These are phyloP conservation scores for Arion vulgaris DNA, from an alignment of 1,140 invertebrate species.

Conservation along the genomic window DNA sequence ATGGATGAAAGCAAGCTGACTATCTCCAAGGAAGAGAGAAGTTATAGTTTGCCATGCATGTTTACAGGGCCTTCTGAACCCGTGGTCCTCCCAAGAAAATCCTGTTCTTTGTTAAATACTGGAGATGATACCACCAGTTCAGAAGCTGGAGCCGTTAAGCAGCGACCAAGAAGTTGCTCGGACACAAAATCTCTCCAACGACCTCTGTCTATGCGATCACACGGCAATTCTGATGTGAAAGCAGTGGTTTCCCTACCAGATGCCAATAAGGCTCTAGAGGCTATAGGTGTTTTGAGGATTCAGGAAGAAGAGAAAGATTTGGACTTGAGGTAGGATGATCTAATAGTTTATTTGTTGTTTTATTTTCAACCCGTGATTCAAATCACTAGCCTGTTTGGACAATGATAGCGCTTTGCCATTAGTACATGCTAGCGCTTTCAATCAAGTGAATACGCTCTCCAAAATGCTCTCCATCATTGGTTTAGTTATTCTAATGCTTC, in stretches of 20 bases:
- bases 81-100: background rate
- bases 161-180: conserved; percentile 40
- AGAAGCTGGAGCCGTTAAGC: conserved; percentile 3
- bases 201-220: too few relatives aligned
- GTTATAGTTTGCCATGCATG: conserved; percentile 46
- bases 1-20: conserved; percentile 42
- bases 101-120: background rate
- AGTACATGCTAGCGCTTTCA: too few relatives aligned
- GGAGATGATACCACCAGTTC: background rate
- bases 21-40: conserved; percentile 47
- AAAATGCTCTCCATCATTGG: too few relatives aligned
- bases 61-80: background rate
- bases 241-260: background rate
- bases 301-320: conserved; percentile 8
- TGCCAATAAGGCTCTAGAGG: background rate
- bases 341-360: background rate
- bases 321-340: background rate
- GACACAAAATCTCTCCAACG: conserved; percentile 36
- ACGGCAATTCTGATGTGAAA: background rate
- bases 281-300: conserved; percentile 4
- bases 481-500: too few relatives aligned
- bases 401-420: too few relatives aligned
- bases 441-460: too few relatives aligned
- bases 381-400: too few relatives aligned
- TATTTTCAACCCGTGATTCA: background rate